Base-by-base conservation (phyloP, 2,113 vertebrate species). In the Furnarius figulus region DNA sequence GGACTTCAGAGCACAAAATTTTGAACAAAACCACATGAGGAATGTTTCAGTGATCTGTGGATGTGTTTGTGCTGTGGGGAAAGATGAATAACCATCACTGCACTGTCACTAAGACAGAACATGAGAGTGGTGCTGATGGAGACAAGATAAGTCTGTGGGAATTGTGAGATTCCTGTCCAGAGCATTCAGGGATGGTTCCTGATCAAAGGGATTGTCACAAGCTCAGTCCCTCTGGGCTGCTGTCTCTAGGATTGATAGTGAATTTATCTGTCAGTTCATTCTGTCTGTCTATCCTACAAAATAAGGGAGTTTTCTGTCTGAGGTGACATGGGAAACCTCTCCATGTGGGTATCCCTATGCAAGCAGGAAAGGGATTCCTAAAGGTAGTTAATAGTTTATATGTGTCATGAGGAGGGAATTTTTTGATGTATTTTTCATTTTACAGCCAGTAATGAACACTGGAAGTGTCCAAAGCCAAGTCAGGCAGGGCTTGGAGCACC, bases 21-120 rank as follows among this genome's bases (percentile, higher is more conserved):
- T 25, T 44, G 14, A 39, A 7, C 5, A 5, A 52, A 86, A 25
- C 11, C 0, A 0, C 15, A 11, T 19, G 9, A 20, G 63, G 37
- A 86, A 37, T 1, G 1, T 12, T 37, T 52, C 12, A 3, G 30
- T 61, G 27, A 27, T 21, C 42, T 40, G 33, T 35, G 31, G 23
- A 5, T 50, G 49, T 28, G 16, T 5, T 59, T 12, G 14, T 14
- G 73, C 18, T 18, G 15, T 39, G 9, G 35, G 14, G 10, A 35
- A 50, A 23, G 52, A 47, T 0, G 1, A 14, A 23, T 52, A 58
- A 59, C 71, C 79, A 62, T 17, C 6, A 0, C 47, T 84, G 46
- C 20, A 13, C 4, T 44, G 50, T 40, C 47, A 47, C 31, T 47
- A 5, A 35, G 40, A 40, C 50, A 33, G 13, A 12, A 5, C 6